A percentile compares a stretch with the other conserved stretches of the same genome.
Conservation (phyloP, 2,797 vertebrate species). For the Cetoscarus ocellatus region DNA sequence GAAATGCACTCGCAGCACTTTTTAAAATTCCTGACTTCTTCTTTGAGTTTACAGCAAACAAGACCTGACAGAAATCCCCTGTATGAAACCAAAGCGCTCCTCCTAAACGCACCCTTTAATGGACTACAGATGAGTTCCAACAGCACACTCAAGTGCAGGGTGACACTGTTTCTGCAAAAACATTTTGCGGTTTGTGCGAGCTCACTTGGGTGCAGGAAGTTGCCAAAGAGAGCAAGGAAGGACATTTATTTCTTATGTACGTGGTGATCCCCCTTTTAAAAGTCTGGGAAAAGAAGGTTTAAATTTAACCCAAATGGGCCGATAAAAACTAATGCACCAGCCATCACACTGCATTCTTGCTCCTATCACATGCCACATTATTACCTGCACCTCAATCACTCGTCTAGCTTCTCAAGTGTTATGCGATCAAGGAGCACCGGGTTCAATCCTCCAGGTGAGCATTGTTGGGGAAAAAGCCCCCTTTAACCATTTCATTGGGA, state of each 20-base stretch:
- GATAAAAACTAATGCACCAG: conserved; percentile 15
- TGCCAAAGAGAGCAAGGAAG: conserved; percentile 15
- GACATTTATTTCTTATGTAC: not conserved
- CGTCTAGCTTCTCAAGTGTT: conserved; percentile 53
- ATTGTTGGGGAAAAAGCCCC: conserved; percentile 40
- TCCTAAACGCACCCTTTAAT: conserved; percentile 54
- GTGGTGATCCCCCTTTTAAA: not conserved
- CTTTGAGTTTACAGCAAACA: conserved; percentile 53
- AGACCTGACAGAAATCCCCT: conserved; percentile 52
- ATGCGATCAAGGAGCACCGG: conserved; percentile 37
- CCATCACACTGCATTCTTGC: conserved; percentile 23
- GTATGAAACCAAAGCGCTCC: conserved; percentile 49
- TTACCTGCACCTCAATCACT: conserved; percentile 28
- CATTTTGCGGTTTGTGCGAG: conserved; percentile 30
- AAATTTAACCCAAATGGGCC: conserved; percentile 18
- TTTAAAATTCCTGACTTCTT: conserved; percentile 20
- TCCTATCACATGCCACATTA: conserved; percentile 52
- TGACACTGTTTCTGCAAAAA: conserved; percentile 51
- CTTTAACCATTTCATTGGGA: conserved; percentile 37
- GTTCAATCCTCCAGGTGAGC: conserved; percentile 56
- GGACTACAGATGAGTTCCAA: conserved; percentile 67
- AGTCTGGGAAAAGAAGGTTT: conserved; percentile 1
- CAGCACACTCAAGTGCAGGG: conserved; percentile 20
- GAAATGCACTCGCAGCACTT: conserved; percentile 45
- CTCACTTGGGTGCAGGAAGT: conserved; percentile 12